Percentiles rank a stretch among this genome's conserved stretches.
phyloP scores from a whole-genome alignment of 2,113 vertebrate genomes.

The Marcusenius ussheri region DNA sequence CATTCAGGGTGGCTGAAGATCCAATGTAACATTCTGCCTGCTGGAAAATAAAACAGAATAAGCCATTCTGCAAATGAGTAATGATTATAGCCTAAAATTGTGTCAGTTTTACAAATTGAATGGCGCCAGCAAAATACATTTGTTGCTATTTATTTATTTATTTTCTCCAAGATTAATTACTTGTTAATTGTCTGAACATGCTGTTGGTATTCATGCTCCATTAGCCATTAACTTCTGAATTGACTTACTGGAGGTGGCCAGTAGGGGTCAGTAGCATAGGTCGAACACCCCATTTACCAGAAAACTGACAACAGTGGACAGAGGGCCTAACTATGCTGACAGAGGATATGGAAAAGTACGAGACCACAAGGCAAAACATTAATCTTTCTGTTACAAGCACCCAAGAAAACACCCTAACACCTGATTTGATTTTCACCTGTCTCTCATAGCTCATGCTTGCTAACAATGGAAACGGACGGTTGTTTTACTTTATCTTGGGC shows the following conservation, averaged over 20 bases:
- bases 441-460: not conserved
- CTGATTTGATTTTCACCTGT: not conserved
- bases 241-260: not conserved
- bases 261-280: not conserved
- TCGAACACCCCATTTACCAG: not conserved
- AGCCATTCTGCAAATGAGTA: not conserved
- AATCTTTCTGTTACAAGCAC: not conserved
- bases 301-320: not conserved
- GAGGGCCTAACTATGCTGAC: not conserved
- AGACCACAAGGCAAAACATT: not conserved
- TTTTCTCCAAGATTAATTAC: not conserved
- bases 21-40: not conserved
- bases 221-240: not conserved
- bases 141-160: not conserved
- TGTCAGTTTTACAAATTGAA: slow-evolving; percentile 12
- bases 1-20: not conserved
- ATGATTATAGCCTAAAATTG: not conserved
- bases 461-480: not conserved
- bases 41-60: not conserved
- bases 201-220: not conserved
- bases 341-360: not conserved
- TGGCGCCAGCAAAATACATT: not conserved
- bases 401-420: not conserved
- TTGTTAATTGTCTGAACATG: not conserved
- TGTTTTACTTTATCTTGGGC: not conserved